These are phyloP conservation scores for Trichonephila clavata DNA, from an alignment of 1,140 invertebrate species.

Conservation along the genomic window DNA sequence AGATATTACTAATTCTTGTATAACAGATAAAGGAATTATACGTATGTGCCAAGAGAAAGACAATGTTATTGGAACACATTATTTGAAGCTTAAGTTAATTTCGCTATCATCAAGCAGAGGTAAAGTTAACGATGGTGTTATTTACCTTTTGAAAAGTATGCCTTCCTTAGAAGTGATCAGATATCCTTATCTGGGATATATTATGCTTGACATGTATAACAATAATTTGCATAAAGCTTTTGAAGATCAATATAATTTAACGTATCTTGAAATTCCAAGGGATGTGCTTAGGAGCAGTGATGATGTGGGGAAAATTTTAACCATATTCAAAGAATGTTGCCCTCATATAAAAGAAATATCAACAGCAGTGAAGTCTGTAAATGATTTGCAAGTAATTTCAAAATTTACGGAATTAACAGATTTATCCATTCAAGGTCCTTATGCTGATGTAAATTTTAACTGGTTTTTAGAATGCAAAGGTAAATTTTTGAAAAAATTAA, in stretches of 20 bases:
- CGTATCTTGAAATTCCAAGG: background rate
- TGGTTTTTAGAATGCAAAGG: background rate
- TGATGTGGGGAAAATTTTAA: background rate
- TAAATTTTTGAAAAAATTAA: background rate
- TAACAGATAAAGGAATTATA: background rate
- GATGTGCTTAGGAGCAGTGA: background rate
- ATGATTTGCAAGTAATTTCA: background rate
- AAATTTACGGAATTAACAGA: background rate
- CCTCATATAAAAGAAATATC: background rate
- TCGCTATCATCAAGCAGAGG: background rate
- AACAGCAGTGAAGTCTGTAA: background rate
- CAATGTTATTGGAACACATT: background rate
- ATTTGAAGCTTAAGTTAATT: background rate
- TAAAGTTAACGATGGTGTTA: background rate
- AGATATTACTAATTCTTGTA: background rate
- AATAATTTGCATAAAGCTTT: background rate
- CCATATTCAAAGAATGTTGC: background rate
- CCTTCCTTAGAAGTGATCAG: background rate
- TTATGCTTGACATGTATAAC: background rate
- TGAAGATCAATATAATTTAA: background rate
- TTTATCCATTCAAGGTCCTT: background rate
- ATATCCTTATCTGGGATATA: background rate
- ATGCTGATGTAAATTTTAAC: background rate
- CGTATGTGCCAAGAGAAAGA: background rate
- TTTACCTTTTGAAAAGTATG: background rate